phyloP scores from a whole-genome alignment of 2,888 invertebrate species.

The Bimastos eiseni region DNA sequence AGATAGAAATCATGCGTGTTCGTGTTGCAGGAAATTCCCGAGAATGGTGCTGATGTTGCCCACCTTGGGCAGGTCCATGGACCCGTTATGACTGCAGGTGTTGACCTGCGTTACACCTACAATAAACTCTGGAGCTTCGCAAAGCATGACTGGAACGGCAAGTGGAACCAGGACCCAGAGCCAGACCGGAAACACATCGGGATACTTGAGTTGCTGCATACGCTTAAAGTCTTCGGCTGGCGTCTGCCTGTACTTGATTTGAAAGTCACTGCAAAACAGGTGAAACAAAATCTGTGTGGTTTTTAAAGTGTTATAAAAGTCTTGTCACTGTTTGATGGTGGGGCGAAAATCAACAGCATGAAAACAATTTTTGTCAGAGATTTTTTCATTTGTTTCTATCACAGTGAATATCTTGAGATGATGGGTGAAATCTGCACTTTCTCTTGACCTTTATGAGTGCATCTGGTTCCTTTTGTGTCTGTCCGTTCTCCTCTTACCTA shows the following conservation, averaged over 20 bases:
- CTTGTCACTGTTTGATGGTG: too few relatives aligned
- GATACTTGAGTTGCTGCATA: slow-evolving; percentile 70
- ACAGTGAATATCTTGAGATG: too few relatives aligned
- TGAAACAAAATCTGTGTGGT: slow-evolving; percentile 50
- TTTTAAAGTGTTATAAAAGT: too few relatives aligned
- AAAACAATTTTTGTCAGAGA: too few relatives aligned
- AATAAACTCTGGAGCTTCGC: slow-evolving; percentile 62
- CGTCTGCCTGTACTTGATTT: slow-evolving; percentile 68
- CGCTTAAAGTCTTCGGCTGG: slow-evolving; percentile 68
- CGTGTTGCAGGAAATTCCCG: slow-evolving; percentile 78
- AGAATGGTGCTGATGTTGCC: slow-evolving; percentile 83
- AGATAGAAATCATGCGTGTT: not conserved
- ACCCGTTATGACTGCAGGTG: slow-evolving; percentile 67
- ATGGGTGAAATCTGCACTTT: too few relatives aligned
- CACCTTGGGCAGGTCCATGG: slow-evolving; percentile 80
- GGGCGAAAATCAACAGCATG: too few relatives aligned
- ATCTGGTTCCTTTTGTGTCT: too few relatives aligned
- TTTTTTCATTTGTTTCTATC: too few relatives aligned
- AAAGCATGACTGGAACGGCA: slow-evolving; percentile 70
- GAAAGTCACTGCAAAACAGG: slow-evolving; percentile 72
- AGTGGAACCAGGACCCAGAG: slow-evolving; percentile 66
- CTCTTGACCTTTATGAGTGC: too few relatives aligned
- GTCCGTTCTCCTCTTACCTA: too few relatives aligned
- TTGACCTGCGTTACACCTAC: slow-evolving; percentile 59
- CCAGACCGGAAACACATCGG: slow-evolving; percentile 70